Base-by-base conservation (phyloP, 2,797 vertebrate genomes). In the Ptychadena robeensis region DNA sequence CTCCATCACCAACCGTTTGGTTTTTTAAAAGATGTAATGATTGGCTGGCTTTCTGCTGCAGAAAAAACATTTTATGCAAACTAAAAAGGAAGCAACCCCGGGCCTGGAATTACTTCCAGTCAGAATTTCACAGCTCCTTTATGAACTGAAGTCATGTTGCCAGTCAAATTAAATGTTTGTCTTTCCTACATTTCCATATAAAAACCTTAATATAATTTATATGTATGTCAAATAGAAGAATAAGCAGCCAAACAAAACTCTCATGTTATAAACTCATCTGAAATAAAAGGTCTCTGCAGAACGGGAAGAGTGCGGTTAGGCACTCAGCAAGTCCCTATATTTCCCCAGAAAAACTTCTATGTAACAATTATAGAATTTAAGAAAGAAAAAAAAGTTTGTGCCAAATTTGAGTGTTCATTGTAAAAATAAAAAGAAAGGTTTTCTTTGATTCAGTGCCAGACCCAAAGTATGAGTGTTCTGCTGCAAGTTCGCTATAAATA, bases 41-140 rank as follows among this genome's bases (percentile, higher is more conserved):
- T 15, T 48, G 40, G 40, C 40, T 12, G 18, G 2, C 15, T 4
- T 18, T 48, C 14, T 44, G 14, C 40, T 44, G 40, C 40, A 44
- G 40, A 11, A 14, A n/a, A 14, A 44, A 14, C 40, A 1, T 44
- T 44, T 44, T 4, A 2, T 15, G 40, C 11, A 12, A 11, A 48
- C 4, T 18, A 30, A 40, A 28, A 11, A 28, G 27, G 28, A 15
- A 1, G 30, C 48, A 0, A 11, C 22, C 31, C 9, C 25, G n/a
- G n/a, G n/a, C 85, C 74, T 86, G 87, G n/a, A 88, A 88, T 88
- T 18, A 2, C 31, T 27, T 81, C 40, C 80, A 64, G 40, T 72
- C 34, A 72, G 38, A 64, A 72, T 18, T 44, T 44, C 28, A 53
- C 27, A 22, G 48, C 73, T 59, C 32, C 37, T 72, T 14, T 30